A percentile compares a stretch with the other conserved stretches of the same genome.
Conservation (phyloP, 2,113 vertebrate species). For the Oreochromis aureus region DNA sequence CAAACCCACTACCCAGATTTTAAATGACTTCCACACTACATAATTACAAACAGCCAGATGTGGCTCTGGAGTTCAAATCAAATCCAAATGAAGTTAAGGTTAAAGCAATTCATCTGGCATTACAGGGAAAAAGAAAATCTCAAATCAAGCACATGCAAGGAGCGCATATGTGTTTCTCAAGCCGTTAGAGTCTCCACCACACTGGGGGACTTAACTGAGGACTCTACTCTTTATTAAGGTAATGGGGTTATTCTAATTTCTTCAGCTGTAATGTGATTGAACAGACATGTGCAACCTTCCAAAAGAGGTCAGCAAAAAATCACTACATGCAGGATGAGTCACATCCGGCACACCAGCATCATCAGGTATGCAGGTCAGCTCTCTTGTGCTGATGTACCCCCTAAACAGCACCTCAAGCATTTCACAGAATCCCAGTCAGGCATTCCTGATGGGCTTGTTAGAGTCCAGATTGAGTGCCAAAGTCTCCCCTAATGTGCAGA, state of each 20-base stretch:
- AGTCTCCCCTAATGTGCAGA: not conserved
- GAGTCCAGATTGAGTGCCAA: not conserved
- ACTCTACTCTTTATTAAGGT: slow-evolving; percentile 6
- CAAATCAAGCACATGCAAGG: slow-evolving; percentile 13
- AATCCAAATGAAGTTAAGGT: not conserved
- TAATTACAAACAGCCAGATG: slow-evolving; percentile 19
- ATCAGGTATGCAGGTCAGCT: slow-evolving; percentile 32
- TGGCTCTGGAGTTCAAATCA: not conserved
- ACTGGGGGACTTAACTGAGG: not conserved
- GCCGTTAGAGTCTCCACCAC: not conserved
- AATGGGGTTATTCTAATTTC: slow-evolving; percentile 21
- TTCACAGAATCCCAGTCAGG: not conserved
- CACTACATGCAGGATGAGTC: slow-evolving; percentile 22
- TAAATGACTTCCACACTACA: slow-evolving; percentile 8
- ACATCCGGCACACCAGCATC: not conserved
- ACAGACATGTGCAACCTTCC: slow-evolving; percentile 52
- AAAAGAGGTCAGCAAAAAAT: slow-evolving; percentile 60
- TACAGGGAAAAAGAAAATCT: not conserved
- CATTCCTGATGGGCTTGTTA: not conserved
- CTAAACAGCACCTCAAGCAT: not conserved
- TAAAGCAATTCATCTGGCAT: not conserved
- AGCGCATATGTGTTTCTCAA: slow-evolving; percentile 4
- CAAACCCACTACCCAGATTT: not conserved
- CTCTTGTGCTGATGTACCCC: not conserved
- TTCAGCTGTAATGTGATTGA: slow-evolving; percentile 22